These are phyloP conservation scores for Synergus umbraculus DNA, from an alignment of 2,888 invertebrate genomes.

Conservation along the genomic window DNA sequence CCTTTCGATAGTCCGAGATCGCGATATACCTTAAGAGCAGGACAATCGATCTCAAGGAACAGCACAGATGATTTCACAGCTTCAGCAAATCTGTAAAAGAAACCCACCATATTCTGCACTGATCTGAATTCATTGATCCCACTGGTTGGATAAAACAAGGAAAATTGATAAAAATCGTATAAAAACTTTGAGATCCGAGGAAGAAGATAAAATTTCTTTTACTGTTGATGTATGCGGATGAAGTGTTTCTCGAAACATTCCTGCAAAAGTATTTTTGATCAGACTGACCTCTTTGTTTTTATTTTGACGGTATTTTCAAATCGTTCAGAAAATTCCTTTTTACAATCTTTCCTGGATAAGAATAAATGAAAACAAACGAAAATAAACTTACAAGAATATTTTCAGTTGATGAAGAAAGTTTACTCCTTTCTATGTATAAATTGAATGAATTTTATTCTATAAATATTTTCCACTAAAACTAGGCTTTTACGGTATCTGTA, in stretches of 20 bases:
- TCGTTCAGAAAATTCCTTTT: neutral
- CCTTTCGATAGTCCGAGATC: conserved; percentile 20
- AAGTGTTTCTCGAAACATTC: neutral
- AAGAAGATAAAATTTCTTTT: too few relatives aligned
- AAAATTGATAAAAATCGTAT: neutral
- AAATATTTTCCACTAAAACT: too few relatives aligned
- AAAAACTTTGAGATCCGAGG: too few relatives aligned
- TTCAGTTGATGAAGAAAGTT: neutral
- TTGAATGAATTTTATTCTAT: too few relatives aligned
- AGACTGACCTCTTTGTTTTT: neutral
- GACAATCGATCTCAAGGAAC: conserved; percentile 43
- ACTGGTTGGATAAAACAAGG: neutral
- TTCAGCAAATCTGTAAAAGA: conserved; percentile 42
- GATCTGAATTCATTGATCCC: conserved; percentile 4
- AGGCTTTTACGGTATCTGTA: too few relatives aligned
- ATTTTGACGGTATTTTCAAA: neutral
- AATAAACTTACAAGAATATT: neutral
- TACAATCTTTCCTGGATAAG: neutral
- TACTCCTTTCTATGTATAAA: too few relatives aligned
- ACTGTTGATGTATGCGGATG: neutral
- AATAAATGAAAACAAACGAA: neutral
- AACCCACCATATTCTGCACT: neutral
- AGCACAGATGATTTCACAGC: conserved; percentile 42
- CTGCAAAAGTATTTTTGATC: neutral
- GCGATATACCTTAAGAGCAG: neutral